Percentiles rank a stretch among this genome's conserved stretches.
phyloP scores from a whole-genome alignment of 2,113 vertebrate species.

The Etheostoma cragini region DNA sequence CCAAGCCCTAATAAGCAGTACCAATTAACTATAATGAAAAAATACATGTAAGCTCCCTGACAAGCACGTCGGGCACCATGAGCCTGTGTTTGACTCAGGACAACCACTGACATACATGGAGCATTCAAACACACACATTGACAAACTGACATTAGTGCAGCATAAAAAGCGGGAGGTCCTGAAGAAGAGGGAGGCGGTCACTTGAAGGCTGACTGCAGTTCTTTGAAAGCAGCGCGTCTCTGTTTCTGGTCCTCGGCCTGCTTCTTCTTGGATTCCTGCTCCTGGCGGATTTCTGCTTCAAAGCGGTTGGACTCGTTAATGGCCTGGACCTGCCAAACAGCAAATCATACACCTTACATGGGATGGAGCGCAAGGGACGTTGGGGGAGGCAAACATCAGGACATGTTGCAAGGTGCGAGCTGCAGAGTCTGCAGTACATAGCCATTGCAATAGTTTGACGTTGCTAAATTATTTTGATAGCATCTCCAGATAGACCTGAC shows the following conservation, averaged over 20 bases:
- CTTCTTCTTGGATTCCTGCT: conserved; percentile 94
- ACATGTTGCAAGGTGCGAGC: too few species aligned
- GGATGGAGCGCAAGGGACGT: too few species aligned
- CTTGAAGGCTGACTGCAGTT: conserved; percentile 92
- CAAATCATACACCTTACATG: conserved; percentile 2
- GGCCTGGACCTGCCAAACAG: conserved; percentile 86
- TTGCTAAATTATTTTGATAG: too few species aligned
- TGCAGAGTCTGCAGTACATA: too few species aligned
- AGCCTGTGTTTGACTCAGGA: neutral
- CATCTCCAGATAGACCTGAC: too few species aligned
- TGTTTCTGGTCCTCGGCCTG: conserved; percentile 92
- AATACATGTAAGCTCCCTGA: neutral
- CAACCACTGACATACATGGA: neutral
- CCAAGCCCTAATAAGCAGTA: too few species aligned
- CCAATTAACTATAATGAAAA: too few species aligned
- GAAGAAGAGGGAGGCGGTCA: conserved; percentile 66
- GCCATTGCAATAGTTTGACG: too few species aligned
- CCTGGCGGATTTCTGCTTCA: conserved; percentile 94
- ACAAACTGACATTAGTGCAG: conserved; percentile 30
- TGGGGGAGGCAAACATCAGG: too few species aligned
- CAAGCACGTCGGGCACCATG: too few species aligned
- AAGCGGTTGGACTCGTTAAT: conserved; percentile 91
- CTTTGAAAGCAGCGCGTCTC: conserved; percentile 92
- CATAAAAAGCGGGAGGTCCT: conserved; percentile 29
- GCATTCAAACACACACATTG: conserved; percentile 8